Percentiles rank a stretch among this genome's conserved stretches.
These are phyloP conservation scores for Cranoglanis bouderius DNA, from an alignment of 2,113 vertebrate genomes.

Conservation along the genomic window DNA sequence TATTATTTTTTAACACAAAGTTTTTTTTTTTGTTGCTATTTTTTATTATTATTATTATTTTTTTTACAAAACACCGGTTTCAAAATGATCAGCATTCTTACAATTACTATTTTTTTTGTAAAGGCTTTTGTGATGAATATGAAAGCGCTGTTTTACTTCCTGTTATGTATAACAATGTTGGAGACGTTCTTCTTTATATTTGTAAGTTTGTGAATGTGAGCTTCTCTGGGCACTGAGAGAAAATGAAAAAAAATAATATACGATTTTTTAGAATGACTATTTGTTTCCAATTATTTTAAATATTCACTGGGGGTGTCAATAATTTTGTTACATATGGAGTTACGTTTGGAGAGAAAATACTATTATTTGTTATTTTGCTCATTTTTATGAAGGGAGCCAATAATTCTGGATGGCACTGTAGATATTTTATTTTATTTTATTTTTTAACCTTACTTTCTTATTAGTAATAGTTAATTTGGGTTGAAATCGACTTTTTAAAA, in stretches of 20 bases:
- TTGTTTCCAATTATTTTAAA: not conserved
- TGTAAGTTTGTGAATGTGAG: not conserved
- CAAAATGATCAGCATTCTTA: not conserved
- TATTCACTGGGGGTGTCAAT: not conserved
- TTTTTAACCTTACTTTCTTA: not conserved
- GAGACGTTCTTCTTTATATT: not conserved
- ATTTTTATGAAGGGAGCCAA: not conserved
- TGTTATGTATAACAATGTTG: not conserved
- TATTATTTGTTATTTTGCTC: not conserved
- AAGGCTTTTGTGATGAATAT: not conserved
- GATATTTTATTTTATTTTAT: not conserved
- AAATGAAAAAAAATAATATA: too few relatives aligned
- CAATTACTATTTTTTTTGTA: not conserved
- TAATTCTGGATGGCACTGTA: not conserved
- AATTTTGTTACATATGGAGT: not conserved
- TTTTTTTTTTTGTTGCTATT: not conserved
- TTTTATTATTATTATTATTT: not conserved
- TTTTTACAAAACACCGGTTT: not conserved
- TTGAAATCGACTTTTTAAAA: not conserved
- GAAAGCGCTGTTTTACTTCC: not conserved
- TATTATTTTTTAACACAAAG: not conserved
- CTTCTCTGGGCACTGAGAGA: too few relatives aligned
- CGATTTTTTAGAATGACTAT: not conserved
- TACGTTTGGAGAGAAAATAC: not conserved
- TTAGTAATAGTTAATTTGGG: not conserved